Evolutionary conservation across 2,797 vertebrate genomes (phyloP).

Genomic region (Falco berigora): DNA sequence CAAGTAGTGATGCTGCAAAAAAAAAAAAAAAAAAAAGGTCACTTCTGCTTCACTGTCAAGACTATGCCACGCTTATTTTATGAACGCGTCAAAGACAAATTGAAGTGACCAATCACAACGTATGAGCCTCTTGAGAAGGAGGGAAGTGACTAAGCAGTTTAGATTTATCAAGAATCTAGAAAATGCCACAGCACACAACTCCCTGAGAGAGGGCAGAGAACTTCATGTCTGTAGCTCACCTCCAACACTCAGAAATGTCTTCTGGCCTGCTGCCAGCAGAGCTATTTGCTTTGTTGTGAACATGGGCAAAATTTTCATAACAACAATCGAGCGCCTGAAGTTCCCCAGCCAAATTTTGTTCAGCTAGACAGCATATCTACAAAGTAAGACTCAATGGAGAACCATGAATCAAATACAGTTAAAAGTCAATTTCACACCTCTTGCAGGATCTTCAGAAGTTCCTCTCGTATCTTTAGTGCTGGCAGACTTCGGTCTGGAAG

Average conservation of each 20-base stretch:
- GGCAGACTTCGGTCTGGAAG: slow-evolving; percentile 94
- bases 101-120: neutral
- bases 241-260: neutral
- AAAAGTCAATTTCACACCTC: slow-evolving; percentile 77
- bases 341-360: neutral
- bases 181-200: neutral
- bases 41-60: neutral
- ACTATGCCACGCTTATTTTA: neutral
- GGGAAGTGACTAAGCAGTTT: neutral
- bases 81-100: neutral
- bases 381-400: neutral
- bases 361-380: neutral
- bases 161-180: neutral
- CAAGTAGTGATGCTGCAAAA: neutral
- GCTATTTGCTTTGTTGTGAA: neutral
- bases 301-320: neutral
- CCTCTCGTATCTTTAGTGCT: slow-evolving; percentile 89
- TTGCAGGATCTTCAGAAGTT: slow-evolving; percentile 91
- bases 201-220: neutral
- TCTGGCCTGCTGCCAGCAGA: neutral
- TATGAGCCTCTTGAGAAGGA: neutral
- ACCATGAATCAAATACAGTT: neutral
- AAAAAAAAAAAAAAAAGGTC: neutral
- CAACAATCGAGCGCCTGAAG: neutral
- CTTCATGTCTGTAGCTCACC: neutral